Base-by-base conservation (phyloP, 2,888 invertebrate species). In the Tricholauxania praeusta region DNA sequence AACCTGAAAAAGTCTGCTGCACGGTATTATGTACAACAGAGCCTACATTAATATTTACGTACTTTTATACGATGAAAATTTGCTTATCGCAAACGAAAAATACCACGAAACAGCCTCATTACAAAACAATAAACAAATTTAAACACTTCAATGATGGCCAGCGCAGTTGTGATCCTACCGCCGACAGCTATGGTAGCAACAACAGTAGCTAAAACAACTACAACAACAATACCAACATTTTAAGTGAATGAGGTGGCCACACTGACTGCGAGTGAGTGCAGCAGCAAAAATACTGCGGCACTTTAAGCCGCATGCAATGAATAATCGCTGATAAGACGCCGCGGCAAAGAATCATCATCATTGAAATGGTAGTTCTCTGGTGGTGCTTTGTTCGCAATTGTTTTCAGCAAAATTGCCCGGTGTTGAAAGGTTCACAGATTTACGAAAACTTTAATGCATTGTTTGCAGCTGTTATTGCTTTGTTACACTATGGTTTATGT, bases 111-210 rank as follows among this genome's bases (percentile, higher is more conserved):
- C 60, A 74, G 78, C 79, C 82, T 82, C 82, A 83, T 82, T 82
- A 82, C 82, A 82, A 81, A 83, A 82, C 82, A 83, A 83, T 82
- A 83, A 82, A 83, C 80, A 83, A 82, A 82, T 83, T 83, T 82
- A 80, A 81, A 83, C 82, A 83, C 62, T 62, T 62, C 39, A 28
- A 39, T 39, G 62, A 55, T 19, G 55, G 55, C 55, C 55, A 14
- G 12, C 55, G 14, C 10, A 60, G n/a, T 28, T 22, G 60, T 60
- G 60, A 32, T 32, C 32, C 22, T 28, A 48, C n/a, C 52, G 65
- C 28, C 52, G 39, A 17, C 52, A 52, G 12, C 52, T 51, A 12
- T 65, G 65, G 39, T 48, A 28, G 12, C 22, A 28, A 32, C 49
- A 65, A 28, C 65, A 52, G 51, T 47, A 48, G 47, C 64, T 17